Evolutionary conservation across 2,888 invertebrate genomes (phyloP).

Genomic region (Aleiodes testaceus): DNA sequence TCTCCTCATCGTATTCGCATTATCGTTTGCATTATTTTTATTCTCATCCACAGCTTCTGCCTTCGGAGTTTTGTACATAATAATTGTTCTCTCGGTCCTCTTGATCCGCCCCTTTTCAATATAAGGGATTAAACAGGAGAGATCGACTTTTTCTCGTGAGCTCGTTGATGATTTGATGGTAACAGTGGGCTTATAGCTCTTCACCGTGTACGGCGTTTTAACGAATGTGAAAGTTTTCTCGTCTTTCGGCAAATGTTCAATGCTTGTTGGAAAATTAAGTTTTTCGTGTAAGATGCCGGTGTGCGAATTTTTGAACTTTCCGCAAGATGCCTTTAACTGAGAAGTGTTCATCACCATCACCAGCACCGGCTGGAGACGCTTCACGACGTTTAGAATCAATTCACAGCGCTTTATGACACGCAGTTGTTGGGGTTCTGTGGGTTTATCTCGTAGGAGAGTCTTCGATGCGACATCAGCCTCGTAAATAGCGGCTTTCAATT

Average conservation of each 20-base stretch:
- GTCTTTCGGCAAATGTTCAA: conserved; percentile 55
- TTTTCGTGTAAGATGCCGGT: conserved; percentile 36
- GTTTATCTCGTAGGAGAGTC: conserved; percentile 60
- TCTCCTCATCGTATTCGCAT: conserved; percentile 51
- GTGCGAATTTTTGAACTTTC: conserved; percentile 26
- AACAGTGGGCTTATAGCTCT: conserved; percentile 64
- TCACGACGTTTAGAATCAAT: conserved; percentile 66
- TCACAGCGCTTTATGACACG: conserved; percentile 70
- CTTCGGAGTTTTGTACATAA: conserved; percentile 69
- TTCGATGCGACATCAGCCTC: conserved; percentile 67
- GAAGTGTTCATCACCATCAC: conserved; percentile 64
- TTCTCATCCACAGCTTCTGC: conserved; percentile 39
- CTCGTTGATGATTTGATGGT: conserved; percentile 67
- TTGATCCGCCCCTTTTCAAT: conserved; percentile 66
- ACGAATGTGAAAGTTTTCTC: conserved; percentile 62
- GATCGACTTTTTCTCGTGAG: conserved; percentile 51
- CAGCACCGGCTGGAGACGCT: conserved; percentile 65
- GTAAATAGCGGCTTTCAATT: conserved; percentile 69
- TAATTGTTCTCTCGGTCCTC: conserved; percentile 66
- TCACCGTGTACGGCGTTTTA: conserved; percentile 70
- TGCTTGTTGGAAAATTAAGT: conserved; percentile 54
- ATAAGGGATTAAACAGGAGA: conserved; percentile 67
- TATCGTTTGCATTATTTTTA: conserved; percentile 24
- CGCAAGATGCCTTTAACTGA: conserved; percentile 55
- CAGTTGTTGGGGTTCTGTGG: conserved; percentile 67